These are phyloP conservation scores for Orchesella cincta DNA, from an alignment of 1,140 invertebrate genomes.

Conservation along the genomic window DNA sequence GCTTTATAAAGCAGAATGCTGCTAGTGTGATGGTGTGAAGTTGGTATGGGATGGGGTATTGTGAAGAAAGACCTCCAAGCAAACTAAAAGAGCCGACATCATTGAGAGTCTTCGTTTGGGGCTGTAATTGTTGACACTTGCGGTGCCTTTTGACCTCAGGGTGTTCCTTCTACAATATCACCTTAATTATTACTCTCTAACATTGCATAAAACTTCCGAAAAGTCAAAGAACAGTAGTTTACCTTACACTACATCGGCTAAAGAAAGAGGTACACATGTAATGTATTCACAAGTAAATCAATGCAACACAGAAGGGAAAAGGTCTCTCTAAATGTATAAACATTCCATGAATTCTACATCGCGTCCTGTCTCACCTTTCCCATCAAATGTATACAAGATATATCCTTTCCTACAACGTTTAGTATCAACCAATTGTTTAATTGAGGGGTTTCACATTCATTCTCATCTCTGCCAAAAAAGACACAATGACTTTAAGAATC, in stretches of 20 bases:
- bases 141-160: slow-evolving; percentile 44
- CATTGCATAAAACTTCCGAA: slow-evolving; percentile 24
- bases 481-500: too few relatives aligned
- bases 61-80: slow-evolving; percentile 39
- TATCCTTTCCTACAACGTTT: background rate
- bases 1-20: background rate
- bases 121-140: slow-evolving; percentile 45
- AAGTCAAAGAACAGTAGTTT: slow-evolving; percentile 15
- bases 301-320: too few relatives aligned
- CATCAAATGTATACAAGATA: too few relatives aligned
- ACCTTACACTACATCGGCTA: background rate
- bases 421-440: background rate
- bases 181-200: slow-evolving; percentile 41
- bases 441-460: background rate
- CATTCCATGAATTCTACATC: too few relatives aligned
- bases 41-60: background rate
- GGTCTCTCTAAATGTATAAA: too few relatives aligned
- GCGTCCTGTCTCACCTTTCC: too few relatives aligned
- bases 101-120: slow-evolving; percentile 31
- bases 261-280: slow-evolving; percentile 22
- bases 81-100: slow-evolving; percentile 41
- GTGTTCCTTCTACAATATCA: slow-evolving; percentile 40
- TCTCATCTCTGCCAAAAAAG: too few relatives aligned
- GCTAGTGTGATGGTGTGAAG: background rate
- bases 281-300: too few relatives aligned